A percentile compares a stretch with the other conserved stretches of the same genome.
Evolutionary conservation across 2,888 invertebrate genomes (phyloP).

Genomic region (Formica aserva): DNA sequence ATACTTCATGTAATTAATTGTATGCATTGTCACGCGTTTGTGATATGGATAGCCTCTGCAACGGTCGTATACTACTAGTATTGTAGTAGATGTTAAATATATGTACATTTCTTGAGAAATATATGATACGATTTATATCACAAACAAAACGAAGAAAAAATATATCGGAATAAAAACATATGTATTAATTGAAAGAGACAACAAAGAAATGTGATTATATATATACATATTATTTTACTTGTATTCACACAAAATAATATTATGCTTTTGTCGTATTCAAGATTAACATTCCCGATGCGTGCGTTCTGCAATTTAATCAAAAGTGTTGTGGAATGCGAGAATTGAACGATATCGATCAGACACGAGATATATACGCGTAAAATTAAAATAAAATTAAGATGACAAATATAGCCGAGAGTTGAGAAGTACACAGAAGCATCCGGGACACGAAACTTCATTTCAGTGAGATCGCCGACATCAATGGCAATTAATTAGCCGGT

Average conservation of each 20-base stretch:
- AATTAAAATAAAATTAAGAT: slow-evolving; percentile 38
- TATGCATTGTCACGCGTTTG: slow-evolving; percentile 69
- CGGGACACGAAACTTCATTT: slow-evolving; percentile 66
- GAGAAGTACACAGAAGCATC: slow-evolving; percentile 9
- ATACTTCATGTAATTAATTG: slow-evolving; percentile 81
- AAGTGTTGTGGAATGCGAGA: not conserved
- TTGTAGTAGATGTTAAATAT: not conserved
- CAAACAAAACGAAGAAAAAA: too few relatives aligned
- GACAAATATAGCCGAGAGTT: slow-evolving; percentile 45
- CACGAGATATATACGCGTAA: not conserved
- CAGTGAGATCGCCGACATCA: slow-evolving; percentile 79
- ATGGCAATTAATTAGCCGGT: slow-evolving; percentile 81
- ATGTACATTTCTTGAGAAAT: not conserved
- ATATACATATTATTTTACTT: not conserved
- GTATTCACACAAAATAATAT: not conserved
- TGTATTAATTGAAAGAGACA: not conserved
- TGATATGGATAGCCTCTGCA: slow-evolving; percentile 54
- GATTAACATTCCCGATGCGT: not conserved
- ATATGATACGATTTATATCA: not conserved
- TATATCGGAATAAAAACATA: not conserved
- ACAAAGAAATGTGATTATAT: not conserved
- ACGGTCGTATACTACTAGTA: not conserved
- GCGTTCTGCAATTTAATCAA: not conserved
- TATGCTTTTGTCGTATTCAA: not conserved
- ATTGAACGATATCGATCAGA: not conserved